Conservation (phyloP, 2,113 vertebrate species). For the Sturnira hondurensis region DNA sequence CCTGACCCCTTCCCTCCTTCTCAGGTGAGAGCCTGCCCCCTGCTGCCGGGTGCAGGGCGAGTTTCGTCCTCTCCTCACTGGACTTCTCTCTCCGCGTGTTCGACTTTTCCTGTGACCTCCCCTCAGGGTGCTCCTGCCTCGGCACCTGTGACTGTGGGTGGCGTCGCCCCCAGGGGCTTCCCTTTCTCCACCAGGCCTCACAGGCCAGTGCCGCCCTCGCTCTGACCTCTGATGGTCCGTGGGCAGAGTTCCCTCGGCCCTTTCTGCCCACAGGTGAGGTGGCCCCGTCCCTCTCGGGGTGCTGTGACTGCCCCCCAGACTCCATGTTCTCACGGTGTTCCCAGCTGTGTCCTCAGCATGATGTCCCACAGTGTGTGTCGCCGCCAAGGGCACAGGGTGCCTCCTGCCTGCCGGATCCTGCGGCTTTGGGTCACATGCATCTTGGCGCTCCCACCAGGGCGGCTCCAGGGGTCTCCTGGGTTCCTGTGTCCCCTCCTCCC, state of each 20-base stretch:
- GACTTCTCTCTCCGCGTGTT: background rate
- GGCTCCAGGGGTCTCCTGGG: background rate
- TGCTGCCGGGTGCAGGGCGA: rapidly evolving
- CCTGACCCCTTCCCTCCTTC: background rate
- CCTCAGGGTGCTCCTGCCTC: background rate
- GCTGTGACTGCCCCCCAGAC: background rate
- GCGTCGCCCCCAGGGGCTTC: background rate
- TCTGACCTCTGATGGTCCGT: background rate
- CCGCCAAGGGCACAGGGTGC: rapidly evolving
- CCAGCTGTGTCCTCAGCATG: background rate
- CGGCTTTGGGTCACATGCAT: background rate
- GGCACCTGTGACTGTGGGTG: background rate
- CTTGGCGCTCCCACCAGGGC: background rate
- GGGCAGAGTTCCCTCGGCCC: background rate
- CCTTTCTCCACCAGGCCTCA: background rate
- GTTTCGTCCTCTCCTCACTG: rapidly evolving
- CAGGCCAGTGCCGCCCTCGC: background rate
- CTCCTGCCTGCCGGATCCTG: background rate
- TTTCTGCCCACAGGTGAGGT: background rate
- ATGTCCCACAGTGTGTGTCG: no score
- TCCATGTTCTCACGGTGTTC: background rate
- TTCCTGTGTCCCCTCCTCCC: background rate
- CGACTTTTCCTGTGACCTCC: background rate
- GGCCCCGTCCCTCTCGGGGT: background rate
- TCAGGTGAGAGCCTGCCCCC: background rate